These are phyloP conservation scores for Meloidogyne floridensis DNA, from an alignment of 1,140 invertebrate genomes.

Conservation along the genomic window DNA sequence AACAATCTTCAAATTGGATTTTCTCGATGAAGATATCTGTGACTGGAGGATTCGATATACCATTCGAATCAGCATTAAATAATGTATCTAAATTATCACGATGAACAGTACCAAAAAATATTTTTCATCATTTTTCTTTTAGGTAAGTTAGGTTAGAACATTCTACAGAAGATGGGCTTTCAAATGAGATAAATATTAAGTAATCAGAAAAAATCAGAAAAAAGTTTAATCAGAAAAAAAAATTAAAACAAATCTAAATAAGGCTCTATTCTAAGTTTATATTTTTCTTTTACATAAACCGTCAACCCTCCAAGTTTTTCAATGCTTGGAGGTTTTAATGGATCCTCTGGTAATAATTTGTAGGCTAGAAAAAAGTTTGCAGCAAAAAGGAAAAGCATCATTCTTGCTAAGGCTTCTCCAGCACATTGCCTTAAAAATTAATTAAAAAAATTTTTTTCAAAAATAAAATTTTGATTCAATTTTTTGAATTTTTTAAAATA, in stretches of 20 bases:
- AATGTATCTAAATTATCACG: no score
- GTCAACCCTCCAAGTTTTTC: slow-evolving; percentile 16
- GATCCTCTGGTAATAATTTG: slow-evolving; percentile 24
- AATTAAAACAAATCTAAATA: slow-evolving; percentile 9
- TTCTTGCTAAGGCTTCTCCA: slow-evolving; percentile 38
- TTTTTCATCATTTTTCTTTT: no score
- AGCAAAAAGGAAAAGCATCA: slow-evolving; percentile 42
- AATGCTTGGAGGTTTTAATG: slow-evolving; percentile 16
- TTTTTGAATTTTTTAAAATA: no score
- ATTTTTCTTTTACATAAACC: slow-evolving; percentile 19
- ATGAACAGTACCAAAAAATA: no score
- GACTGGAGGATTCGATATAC: no score
- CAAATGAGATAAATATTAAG: no score
- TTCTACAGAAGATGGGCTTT: no score
- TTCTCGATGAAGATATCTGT: no score
- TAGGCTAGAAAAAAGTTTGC: slow-evolving; percentile 38
- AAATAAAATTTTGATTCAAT: no score
- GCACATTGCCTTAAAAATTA: slow-evolving; percentile 35
- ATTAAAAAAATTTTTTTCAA: background rate
- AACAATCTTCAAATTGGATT: no score
- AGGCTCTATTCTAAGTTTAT: slow-evolving; percentile 1
- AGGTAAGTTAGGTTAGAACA: no score
- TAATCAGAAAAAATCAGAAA: background rate
- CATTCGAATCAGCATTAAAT: no score
- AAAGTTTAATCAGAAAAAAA: slow-evolving; percentile 2